phyloP scores from a whole-genome alignment of 2,113 vertebrate genomes.

The Campylomormyrus tamandua region DNA sequence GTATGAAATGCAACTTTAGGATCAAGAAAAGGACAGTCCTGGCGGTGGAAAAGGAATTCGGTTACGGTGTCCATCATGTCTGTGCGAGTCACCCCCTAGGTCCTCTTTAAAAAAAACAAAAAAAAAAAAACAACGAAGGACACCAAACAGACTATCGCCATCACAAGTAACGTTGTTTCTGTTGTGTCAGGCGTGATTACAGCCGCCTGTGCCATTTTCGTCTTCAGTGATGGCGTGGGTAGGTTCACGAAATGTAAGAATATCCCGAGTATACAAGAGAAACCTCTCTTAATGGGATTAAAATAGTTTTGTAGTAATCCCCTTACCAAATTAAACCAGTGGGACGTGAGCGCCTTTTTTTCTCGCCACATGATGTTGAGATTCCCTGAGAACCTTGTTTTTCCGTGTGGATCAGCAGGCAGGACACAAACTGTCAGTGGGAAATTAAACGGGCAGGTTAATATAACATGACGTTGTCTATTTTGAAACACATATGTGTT shows the following conservation, averaged over 20 bases:
- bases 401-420: neutral
- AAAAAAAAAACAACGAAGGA: neutral
- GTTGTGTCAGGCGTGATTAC: neutral
- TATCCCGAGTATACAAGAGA: neutral
- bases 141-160: neutral
- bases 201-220: neutral
- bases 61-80: neutral
- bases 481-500: neutral
- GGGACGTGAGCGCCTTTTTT: slow-evolving; percentile 18
- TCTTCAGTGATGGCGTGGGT: neutral
- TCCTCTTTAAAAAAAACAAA: neutral
- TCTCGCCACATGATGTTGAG: slow-evolving; percentile 46
- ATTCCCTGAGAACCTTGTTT: slow-evolving; percentile 28
- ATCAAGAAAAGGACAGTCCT: neutral
- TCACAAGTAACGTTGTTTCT: neutral
- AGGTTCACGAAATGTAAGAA: neutral
- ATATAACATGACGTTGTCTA: neutral
- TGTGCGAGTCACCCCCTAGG: neutral
- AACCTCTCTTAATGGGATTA: slow-evolving; percentile 50
- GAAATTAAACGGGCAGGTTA: neutral
- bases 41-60: neutral
- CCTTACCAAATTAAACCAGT: slow-evolving; percentile 48
- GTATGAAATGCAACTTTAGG: neutral
- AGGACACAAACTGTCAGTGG: neutral
- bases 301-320: slow-evolving; percentile 56